These are phyloP conservation scores for Pholis gunnellus DNA, from an alignment of 2,113 vertebrate species.

Conservation along the genomic window DNA sequence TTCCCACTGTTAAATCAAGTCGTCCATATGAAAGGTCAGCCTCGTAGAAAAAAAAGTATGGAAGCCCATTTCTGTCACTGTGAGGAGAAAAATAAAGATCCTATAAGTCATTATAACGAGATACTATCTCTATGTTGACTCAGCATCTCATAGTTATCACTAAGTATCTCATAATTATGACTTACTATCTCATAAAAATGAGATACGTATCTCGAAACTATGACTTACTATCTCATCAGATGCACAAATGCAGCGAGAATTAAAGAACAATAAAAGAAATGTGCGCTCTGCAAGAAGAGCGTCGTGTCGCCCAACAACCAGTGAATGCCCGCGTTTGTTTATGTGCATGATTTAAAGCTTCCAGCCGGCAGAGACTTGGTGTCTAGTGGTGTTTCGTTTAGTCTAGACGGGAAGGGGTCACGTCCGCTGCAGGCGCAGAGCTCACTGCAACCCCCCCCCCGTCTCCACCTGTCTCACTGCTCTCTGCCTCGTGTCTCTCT, in stretches of 20 bases:
- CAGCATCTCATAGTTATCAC: too few species aligned
- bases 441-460: slow-evolving; percentile 21
- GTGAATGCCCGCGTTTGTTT: slow-evolving; percentile 25
- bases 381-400: slow-evolving; percentile 47
- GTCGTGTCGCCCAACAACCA: slow-evolving; percentile 12
- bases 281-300: slow-evolving; percentile 1
- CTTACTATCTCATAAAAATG: too few species aligned
- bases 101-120: too few species aligned
- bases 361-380: slow-evolving; percentile 30
- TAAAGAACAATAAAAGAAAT: slow-evolving; percentile 3
- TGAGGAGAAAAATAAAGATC: too few species aligned
- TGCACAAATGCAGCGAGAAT: background rate
- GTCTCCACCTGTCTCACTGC: slow-evolving; percentile 8
- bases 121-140: too few species aligned
- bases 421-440: slow-evolving; percentile 43
- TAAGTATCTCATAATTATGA: too few species aligned
- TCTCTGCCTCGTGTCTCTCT: slow-evolving; percentile 1
- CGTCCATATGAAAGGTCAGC: background rate
- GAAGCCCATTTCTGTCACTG: too few species aligned
- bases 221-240: too few species aligned
- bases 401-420: slow-evolving; percentile 56
- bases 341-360: slow-evolving; percentile 38
- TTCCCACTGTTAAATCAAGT: background rate
- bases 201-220: too few species aligned
- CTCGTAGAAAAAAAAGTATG: background rate